phyloP scores from a whole-genome alignment of 2,888 invertebrate genomes.

The Parnassius mnemosyne region DNA sequence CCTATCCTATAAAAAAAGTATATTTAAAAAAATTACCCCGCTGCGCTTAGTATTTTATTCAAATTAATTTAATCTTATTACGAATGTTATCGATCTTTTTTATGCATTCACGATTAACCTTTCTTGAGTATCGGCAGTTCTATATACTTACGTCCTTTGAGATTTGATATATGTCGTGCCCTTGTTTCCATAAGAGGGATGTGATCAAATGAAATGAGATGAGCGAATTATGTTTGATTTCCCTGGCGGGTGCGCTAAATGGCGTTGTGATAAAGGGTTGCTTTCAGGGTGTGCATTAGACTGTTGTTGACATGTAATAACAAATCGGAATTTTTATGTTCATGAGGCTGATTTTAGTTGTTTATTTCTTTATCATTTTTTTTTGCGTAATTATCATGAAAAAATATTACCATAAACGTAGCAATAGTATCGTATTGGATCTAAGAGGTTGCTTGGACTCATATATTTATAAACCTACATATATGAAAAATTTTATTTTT shows the following conservation, averaged over 20 bases:
- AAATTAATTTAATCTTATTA: no score
- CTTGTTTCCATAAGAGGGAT: constrained; percentile 45
- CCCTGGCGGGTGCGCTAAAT: constrained; percentile 53
- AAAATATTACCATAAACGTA: no score
- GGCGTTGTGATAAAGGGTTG: constrained; percentile 31
- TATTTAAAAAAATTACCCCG: no score
- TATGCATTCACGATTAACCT: constrained; percentile 12
- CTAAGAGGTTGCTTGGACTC: no score
- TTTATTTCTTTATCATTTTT: no score
- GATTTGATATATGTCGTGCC: constrained; percentile 36
- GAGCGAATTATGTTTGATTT: constrained; percentile 69
- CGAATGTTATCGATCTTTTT: no score
- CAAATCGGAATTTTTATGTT: constrained; percentile 1
- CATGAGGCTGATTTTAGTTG: background rate
- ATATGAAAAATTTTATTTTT: no score
- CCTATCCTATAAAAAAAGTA: no score
- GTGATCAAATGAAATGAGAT: constrained; percentile 67
- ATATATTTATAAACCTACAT: no score
- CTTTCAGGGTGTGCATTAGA: constrained; percentile 25
- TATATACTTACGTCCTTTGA: constrained; percentile 28
- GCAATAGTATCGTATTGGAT: no score
- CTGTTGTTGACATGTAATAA: constrained; percentile 31
- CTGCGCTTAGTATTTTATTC: no score
- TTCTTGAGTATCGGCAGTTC: constrained; percentile 34
- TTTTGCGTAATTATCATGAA: no score